A percentile compares a stretch with the other conserved stretches of the same genome.
phyloP scores from a whole-genome alignment of 2,888 invertebrate genomes.

The Parascotia fuliginaria region DNA sequence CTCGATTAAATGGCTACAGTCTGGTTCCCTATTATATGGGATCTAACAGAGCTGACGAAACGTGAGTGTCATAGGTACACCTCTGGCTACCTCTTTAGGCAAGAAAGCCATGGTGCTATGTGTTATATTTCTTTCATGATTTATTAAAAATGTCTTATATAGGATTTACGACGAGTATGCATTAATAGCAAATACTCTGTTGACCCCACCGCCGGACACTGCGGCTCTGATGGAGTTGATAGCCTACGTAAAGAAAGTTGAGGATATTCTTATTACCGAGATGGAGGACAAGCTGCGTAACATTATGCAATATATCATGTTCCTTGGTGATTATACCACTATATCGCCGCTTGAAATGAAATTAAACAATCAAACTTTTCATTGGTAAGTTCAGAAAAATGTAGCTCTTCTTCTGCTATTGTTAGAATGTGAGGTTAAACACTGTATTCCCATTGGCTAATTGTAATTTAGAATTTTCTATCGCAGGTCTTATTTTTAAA shows the following conservation, averaged over 20 bases:
- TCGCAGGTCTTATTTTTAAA: too few species aligned
- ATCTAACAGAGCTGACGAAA: too few species aligned
- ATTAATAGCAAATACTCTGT: slow-evolving; percentile 90
- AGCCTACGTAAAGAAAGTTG: slow-evolving; percentile 90
- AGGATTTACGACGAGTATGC: slow-evolving; percentile 95
- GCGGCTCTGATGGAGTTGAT: slow-evolving; percentile 94
- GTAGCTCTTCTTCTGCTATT: too few species aligned
- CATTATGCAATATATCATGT: slow-evolving; percentile 90
- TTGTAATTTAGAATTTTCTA: too few species aligned
- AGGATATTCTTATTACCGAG: slow-evolving; percentile 88
- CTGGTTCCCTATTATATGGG: too few species aligned
- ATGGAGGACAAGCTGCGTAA: slow-evolving; percentile 91
- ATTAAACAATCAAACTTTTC: slow-evolving; percentile 94
- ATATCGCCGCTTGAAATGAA: slow-evolving; percentile 95
- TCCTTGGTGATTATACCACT: slow-evolving; percentile 92
- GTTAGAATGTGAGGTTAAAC: too few species aligned
- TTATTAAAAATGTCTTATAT: slow-evolving; percentile 4
- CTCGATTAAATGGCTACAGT: too few species aligned
- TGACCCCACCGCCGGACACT: slow-evolving; percentile 93
- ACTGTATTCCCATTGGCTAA: too few species aligned
- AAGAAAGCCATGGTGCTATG: too few species aligned
- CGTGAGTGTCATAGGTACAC: too few species aligned
- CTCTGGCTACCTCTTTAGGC: too few species aligned
- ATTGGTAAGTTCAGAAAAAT: too few species aligned
- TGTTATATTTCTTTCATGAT: neutral